Percentiles rank a stretch among this genome's conserved stretches.
Conservation (phyloP, 2,113 vertebrate species). For the Seriola rivoliana region DNA sequence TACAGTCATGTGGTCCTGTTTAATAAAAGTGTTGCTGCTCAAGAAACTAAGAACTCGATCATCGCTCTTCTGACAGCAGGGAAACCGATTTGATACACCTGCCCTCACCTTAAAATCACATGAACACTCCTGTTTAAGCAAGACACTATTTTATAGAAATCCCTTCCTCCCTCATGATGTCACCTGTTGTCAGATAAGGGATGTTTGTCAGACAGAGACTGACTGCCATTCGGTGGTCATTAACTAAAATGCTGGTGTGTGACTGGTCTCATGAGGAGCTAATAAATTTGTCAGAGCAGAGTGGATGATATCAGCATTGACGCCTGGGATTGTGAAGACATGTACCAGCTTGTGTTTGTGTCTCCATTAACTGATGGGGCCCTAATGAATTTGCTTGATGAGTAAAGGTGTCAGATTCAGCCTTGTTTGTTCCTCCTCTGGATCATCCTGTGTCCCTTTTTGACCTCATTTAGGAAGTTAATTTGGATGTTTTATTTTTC, state of each 20-base stretch:
- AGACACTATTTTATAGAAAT: constrained; percentile 41
- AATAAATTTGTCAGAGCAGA: constrained; percentile 45
- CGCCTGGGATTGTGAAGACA: constrained; percentile 41
- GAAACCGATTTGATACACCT: background rate
- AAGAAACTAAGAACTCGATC: background rate
- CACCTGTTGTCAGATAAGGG: constrained; percentile 23
- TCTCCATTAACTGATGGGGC: constrained; percentile 43
- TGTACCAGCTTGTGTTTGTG: constrained; percentile 64
- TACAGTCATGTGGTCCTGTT: background rate
- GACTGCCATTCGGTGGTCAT: constrained; percentile 34
- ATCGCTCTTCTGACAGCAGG: background rate
- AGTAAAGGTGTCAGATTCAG: constrained; percentile 64
- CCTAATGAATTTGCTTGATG: constrained; percentile 63
- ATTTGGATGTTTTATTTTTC: constrained; percentile 12
- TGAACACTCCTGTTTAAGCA: background rate
- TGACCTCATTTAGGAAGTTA: constrained; percentile 53
- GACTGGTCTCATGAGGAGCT: constrained; percentile 23
- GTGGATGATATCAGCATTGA: constrained; percentile 28
- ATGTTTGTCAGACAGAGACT: constrained; percentile 21
- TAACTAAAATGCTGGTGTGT: constrained; percentile 17
- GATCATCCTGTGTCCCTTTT: constrained; percentile 18
- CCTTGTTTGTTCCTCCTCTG: constrained; percentile 45
- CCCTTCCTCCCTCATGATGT: constrained; percentile 23
- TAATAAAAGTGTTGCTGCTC: background rate
- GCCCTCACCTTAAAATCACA: background rate